Base-by-base conservation (phyloP, 2,888 invertebrate genomes). In the Acanthopleura granulata region DNA sequence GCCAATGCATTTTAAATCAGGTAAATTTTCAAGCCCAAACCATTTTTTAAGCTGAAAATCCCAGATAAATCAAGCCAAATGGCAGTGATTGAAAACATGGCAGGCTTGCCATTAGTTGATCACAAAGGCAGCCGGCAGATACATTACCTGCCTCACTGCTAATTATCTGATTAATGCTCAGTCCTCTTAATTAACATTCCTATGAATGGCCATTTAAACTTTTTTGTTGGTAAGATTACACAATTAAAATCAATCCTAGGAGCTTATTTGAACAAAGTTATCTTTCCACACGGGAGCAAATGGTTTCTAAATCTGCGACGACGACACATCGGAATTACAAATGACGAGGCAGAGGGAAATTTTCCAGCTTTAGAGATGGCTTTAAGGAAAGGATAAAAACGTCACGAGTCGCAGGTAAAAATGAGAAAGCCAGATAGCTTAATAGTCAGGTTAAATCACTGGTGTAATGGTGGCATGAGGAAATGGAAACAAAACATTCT, bases 1-100 rank as follows among this genome's bases (percentile, higher is more conserved):
- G 6, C 29, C 66, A 66, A 66, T 66, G 66, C 29, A 66, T 66
- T 66, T 66, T 66, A 66, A 66, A 66, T 66, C 66, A 66, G 66
- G 66, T 66, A 66, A 66, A 66, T 27, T 66, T 22, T 27, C 29
- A 15, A 27, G 22, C 22, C 16, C 25, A 27, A 66, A 27, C 29
- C 4, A 6, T 66, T 66, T 66, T 22, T 27, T 25, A 27, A 25
- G 18, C 29, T 16, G 18, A 22, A 27, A 16, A 66, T 22, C 29
- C 22, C 66, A 16, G 66, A 66, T 66, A 66, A 27, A 57, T 57
- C 22, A 57, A 57, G 22, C 18, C 18, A 57, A 66, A 25, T 66
- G 66, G 22, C 66, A 66, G 66, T 66, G 66, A 66, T 66, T 66
- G 66, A 66, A 66, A 27, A 66, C 16, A 25, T 66, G 25, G 66